phyloP scores from a whole-genome alignment of 1,140 invertebrate species.

The Drosophila suzukii region DNA sequence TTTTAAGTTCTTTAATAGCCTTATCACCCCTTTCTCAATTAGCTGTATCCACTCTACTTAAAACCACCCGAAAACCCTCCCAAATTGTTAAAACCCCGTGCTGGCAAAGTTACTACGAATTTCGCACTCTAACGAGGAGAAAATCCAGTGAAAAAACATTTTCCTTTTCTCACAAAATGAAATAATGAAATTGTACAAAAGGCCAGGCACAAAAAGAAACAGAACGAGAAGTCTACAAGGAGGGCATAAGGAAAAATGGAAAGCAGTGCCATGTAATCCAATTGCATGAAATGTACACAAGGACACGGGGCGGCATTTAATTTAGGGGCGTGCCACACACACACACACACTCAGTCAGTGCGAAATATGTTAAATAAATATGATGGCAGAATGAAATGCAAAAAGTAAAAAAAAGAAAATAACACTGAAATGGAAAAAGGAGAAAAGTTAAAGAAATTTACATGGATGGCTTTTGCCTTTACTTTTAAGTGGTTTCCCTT shows the following conservation, averaged over 20 bases:
- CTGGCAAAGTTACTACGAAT: conserved; percentile 35
- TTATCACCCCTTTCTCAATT: not conserved
- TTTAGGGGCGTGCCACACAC: conserved; percentile 56
- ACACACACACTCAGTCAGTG: conserved; percentile 34
- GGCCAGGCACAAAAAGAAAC: conserved; percentile 27
- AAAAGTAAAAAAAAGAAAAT: conserved; percentile 14
- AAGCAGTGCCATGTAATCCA: conserved; percentile 67
- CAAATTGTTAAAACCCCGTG: conserved; percentile 17
- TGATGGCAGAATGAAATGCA: conserved; percentile 30
- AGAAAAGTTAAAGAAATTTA: conserved; percentile 73
- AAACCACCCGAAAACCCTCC: not conserved
- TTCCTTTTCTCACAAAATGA: conserved; percentile 37
- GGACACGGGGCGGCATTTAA: conserved; percentile 64
- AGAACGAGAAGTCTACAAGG: conserved; percentile 37
- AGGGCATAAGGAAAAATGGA: conserved; percentile 48
- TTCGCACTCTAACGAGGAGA: conserved; percentile 41
- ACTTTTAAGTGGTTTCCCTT: conserved; percentile 76
- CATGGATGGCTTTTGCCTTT: conserved; percentile 69
- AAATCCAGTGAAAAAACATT: conserved; percentile 47
- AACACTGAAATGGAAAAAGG: conserved; percentile 26
- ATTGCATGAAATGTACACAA: conserved; percentile 69
- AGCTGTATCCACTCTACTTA: not conserved
- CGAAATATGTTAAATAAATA: conserved; percentile 73
- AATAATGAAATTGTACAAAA: conserved; percentile 54
- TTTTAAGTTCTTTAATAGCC: not conserved